Conservation (phyloP, 23 tunicate species). For the Styela plicata region DNA sequence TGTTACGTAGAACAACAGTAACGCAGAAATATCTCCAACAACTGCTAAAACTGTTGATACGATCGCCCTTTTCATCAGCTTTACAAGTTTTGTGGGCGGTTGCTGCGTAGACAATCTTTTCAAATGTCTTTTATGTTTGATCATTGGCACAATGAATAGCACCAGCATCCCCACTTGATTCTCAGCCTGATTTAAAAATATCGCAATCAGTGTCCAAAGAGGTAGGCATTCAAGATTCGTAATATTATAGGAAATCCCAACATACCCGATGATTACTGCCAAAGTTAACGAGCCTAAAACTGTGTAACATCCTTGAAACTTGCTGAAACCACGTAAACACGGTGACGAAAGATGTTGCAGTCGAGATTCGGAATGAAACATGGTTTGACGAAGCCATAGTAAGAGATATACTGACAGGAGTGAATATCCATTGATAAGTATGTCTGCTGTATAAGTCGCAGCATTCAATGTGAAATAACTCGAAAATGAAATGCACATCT, state of each 20-base stretch:
- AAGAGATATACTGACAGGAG: not conserved
- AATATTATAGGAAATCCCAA: not conserved
- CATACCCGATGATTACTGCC: not conserved
- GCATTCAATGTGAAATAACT: not conserved
- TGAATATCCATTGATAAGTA: not conserved
- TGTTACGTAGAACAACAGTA: not conserved
- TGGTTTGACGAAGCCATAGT: not conserved
- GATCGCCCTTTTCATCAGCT: not conserved
- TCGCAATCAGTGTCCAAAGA: not conserved
- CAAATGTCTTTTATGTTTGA: not conserved
- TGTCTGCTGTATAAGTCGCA: not conserved
- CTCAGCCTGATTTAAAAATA: not conserved
- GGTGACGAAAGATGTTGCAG: not conserved
- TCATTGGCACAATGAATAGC: not conserved
- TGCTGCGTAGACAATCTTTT: not conserved
- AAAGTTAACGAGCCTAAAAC: not conserved
- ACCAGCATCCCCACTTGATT: not conserved
- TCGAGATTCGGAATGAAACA: not conserved
- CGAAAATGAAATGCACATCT: not conserved
- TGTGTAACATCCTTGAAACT: not conserved
- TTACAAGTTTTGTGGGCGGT: not conserved
- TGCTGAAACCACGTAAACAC: not conserved
- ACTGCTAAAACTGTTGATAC: not conserved
- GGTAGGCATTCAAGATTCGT: not conserved
- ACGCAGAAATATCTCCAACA: not conserved